Base-by-base conservation (phyloP, 1,140 invertebrate species). In the Atta texana region DNA sequence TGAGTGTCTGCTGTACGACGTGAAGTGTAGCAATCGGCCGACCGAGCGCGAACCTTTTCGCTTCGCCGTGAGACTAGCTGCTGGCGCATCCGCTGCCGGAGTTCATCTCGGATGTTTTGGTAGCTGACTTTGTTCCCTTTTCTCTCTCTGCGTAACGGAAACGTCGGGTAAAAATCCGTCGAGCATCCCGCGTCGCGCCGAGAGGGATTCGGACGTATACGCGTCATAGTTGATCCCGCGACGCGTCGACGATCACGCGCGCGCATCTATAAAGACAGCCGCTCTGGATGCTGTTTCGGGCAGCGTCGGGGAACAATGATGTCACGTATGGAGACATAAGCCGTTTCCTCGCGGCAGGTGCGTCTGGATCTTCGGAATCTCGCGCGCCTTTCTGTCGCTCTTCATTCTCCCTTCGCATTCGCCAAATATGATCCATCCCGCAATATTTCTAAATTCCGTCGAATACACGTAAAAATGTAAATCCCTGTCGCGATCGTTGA, bases 301-400 rank as follows among this genome's bases (percentile, higher is more conserved):
- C 84, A 90, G 81, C 86, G 76, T 59, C 64, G 21, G 44, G 21
- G 24, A 85, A 87, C 86, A 85, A 86, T 93, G 92, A 93, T 91
- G 92, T 93, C 92, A 93, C 92, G 89, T 89, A 66, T 87, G 88
- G 90, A 93, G 86, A 92, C 92, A 91, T 89, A 89, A 86, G 85
- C 84, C 74, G 77, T 91, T 92, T 88, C 88, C 74, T 72, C 74
- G 51, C 77, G 64, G 84, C 89, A 90, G 89, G 86, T 86, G 86
- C 53, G 71, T 87, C 14, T 39, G 64, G 55, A 14, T 72, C 77
- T 51, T 28, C 51, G 34, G 5, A 57, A 61, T 18, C 66, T 4
- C 39, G n/a, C 53, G 66, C 53, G 53, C n/a, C 55, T 57, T n/a
- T 21, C n/a, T 16, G 12, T 16, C 49, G 49, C 12, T 0, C 31